phyloP scores from a whole-genome alignment of 2,888 invertebrate genomes.

The Scaptomyza tumidula region DNA sequence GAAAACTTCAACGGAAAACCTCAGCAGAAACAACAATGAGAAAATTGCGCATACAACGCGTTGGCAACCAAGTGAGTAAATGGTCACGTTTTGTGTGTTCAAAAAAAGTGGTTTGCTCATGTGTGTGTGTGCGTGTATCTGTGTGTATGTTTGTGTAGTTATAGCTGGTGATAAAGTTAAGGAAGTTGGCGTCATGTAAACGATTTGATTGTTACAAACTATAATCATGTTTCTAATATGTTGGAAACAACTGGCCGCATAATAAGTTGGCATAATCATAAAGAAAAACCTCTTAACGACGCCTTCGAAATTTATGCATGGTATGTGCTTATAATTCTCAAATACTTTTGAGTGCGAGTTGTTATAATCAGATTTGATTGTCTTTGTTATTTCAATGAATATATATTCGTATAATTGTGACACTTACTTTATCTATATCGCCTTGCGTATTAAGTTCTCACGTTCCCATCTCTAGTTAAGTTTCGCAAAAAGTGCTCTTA shows the following conservation, averaged over 20 bases:
- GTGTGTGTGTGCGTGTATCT: neutral
- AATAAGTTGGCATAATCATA: slow-evolving; percentile 19
- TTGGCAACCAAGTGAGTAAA: slow-evolving; percentile 45
- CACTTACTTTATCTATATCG: no score
- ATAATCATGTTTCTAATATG: slow-evolving; percentile 22
- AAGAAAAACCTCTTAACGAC: neutral
- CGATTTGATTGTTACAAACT: slow-evolving; percentile 16
- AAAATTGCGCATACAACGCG: slow-evolving; percentile 21
- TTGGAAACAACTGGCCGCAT: slow-evolving; percentile 10
- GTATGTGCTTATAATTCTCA: slow-evolving; percentile 11
- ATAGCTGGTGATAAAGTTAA: slow-evolving; percentile 22
- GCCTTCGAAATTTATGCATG: neutral
- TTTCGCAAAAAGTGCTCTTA: slow-evolving; percentile 44
- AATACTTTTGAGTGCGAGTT: slow-evolving; percentile 16
- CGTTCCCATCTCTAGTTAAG: slow-evolving; percentile 18
- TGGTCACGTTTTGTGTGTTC: slow-evolving; percentile 64
- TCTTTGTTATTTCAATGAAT: no score
- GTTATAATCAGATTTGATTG: no score
- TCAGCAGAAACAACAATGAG: slow-evolving; percentile 15
- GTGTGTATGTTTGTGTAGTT: slow-evolving; percentile 1
- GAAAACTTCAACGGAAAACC: slow-evolving; percentile 24
- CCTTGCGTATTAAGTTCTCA: slow-evolving; percentile 1
- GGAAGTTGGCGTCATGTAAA: slow-evolving; percentile 1
- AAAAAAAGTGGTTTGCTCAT: slow-evolving; percentile 11
- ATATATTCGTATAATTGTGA: no score